Conservation (phyloP, 2,797 vertebrate genomes). For the Etheostoma perlongum region DNA sequence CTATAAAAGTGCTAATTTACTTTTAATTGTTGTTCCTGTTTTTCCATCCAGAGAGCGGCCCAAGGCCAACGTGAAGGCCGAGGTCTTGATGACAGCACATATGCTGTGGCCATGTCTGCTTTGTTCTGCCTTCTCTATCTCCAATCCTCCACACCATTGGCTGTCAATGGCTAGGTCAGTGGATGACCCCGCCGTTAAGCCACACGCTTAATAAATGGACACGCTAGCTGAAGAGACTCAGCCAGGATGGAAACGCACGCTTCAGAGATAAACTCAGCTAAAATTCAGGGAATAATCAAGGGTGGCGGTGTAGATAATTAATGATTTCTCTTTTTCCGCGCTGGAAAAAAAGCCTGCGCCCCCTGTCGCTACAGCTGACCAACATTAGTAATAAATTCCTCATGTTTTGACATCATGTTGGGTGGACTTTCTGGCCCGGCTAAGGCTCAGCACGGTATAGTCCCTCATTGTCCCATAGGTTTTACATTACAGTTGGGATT, state of each 20-base stretch:
- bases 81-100: conserved; percentile 49
- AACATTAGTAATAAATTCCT: conserved; percentile 89
- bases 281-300: conserved; percentile 77
- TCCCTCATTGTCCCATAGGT: conserved; percentile 80
- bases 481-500: conserved; percentile 83
- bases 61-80: conserved; percentile 55
- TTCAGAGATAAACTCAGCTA: conserved; percentile 77
- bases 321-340: conserved; percentile 75
- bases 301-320: conserved; percentile 76
- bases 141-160: conserved; percentile 71
- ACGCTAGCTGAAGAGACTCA: conserved; percentile 63
- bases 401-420: conserved; percentile 84
- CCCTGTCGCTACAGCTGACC: conserved; percentile 82
- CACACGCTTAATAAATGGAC: conserved; percentile 77
- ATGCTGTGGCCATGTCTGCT: conserved; percentile 62
- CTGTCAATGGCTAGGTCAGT: conserved; percentile 70
- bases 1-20: too few relatives aligned
- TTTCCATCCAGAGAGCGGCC: conserved; percentile 30
- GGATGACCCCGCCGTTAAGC: conserved; percentile 73
- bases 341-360: conserved; percentile 57
- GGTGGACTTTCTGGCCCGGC: conserved; percentile 74
- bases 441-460: conserved; percentile 56
- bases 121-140: conserved; percentile 69
- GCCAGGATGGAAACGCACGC: conserved; percentile 75
- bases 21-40: background rate